A percentile compares a stretch with the other conserved stretches of the same genome.
Evolutionary conservation across 2,797 vertebrate genomes (phyloP).

Genomic region (Argentina silus): DNA sequence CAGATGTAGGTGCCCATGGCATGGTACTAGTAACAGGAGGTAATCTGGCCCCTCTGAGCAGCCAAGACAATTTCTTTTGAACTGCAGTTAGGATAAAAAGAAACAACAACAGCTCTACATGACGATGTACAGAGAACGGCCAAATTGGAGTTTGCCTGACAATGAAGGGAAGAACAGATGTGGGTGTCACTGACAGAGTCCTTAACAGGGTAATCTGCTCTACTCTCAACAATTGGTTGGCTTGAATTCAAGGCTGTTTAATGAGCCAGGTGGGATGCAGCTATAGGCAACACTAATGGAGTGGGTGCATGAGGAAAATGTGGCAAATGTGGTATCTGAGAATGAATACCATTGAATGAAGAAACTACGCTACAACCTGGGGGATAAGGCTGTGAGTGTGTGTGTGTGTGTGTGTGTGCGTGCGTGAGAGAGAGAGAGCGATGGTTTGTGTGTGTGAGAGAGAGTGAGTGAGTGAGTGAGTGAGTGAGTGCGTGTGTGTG

Average conservation of each 20-base stretch:
- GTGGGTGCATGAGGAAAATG: background rate
- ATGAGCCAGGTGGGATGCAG: background rate
- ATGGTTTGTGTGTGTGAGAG: no score
- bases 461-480: no score
- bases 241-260: background rate
- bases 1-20: conserved; percentile 36
- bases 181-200: background rate
- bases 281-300: background rate
- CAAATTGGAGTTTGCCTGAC: conserved; percentile 4
- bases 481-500: no score
- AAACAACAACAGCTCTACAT: background rate
- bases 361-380: no score
- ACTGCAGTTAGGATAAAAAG: background rate
- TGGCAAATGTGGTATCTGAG: no score
- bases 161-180: background rate
- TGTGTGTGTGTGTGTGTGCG: no score
- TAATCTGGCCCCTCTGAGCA: conserved; percentile 18
- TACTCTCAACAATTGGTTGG: background rate
- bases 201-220: background rate
- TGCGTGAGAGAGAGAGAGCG: no score
- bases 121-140: background rate
- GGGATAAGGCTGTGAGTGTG: no score
- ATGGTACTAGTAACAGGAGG: conserved; percentile 19
- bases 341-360: no score
- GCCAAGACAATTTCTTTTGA: background rate